Conservation (phyloP, 2,888 invertebrate genomes). For the Dasypolia templi region DNA sequence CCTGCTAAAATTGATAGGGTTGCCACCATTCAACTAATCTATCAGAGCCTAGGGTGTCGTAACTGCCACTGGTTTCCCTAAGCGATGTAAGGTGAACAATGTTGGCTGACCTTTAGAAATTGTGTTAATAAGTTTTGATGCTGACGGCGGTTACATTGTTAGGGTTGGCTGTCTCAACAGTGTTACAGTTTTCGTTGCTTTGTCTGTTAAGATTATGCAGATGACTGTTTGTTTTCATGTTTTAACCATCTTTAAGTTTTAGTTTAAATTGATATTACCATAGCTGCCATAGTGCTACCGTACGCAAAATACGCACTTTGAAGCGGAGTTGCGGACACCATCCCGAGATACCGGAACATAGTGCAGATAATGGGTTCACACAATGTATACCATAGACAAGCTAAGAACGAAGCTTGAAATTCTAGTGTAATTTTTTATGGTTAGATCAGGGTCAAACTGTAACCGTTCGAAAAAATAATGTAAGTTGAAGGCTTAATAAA, state of each 20-base stretch:
- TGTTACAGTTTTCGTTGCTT: not conserved
- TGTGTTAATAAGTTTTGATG: constrained; percentile 31
- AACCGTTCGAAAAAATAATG: too few species aligned
- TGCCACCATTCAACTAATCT: constrained; percentile 22
- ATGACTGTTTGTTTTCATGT: not conserved
- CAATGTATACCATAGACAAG: too few species aligned
- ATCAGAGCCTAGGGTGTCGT: constrained; percentile 9
- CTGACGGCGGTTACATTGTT: constrained; percentile 4
- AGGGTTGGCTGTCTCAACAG: constrained; percentile 13
- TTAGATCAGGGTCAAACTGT: too few species aligned
- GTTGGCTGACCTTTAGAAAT: not conserved
- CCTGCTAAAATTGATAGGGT: constrained; percentile 34
- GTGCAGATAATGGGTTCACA: too few species aligned
- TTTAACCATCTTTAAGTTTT: not conserved
- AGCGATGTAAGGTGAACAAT: constrained; percentile 13
- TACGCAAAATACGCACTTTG: too few species aligned
- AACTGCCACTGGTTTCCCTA: not conserved
- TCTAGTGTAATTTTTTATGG: too few species aligned
- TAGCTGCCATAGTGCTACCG: too few species aligned
- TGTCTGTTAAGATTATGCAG: constrained; percentile 1
- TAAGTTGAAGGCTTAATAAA: too few species aligned
- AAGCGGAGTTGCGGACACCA: too few species aligned
- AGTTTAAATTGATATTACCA: not conserved
- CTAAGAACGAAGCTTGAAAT: too few species aligned
- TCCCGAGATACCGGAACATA: too few species aligned